Conservation (phyloP, 2,113 vertebrate genomes). For the Dromas ardeola region DNA sequence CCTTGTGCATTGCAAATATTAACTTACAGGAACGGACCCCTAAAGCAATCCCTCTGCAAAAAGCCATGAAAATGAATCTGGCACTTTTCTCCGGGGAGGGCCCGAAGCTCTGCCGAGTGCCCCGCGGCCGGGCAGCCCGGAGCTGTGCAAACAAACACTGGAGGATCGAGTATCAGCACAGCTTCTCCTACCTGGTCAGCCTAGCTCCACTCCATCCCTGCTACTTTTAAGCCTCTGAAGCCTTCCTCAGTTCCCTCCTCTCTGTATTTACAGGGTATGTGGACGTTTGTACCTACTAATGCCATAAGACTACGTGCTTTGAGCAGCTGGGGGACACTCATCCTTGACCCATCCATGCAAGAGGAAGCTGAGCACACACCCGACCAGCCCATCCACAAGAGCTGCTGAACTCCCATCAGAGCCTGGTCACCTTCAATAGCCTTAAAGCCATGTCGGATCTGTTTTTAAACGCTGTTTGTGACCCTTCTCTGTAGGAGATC, state of each 20-base stretch:
- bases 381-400: background rate
- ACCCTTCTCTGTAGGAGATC: background rate
- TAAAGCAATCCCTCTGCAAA: conserved; percentile 80
- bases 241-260: background rate
- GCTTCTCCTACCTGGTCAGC: background rate
- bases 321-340: background rate
- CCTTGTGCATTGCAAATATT: conserved; percentile 31
- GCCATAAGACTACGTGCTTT: background rate
- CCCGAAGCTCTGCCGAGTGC: conserved; percentile 72
- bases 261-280: background rate
- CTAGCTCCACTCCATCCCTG: background rate
- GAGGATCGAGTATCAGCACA: background rate
- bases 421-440: background rate
- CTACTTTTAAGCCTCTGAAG: background rate
- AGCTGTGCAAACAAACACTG: conserved; percentile 59
- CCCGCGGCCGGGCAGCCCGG: conserved; percentile 57
- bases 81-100: conserved; percentile 79
- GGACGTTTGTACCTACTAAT: background rate
- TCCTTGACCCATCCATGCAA: background rate
- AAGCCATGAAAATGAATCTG: conserved; percentile 80
- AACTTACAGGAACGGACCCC: conserved; percentile 86
- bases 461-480: background rate
- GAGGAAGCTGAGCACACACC: background rate
- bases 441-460: background rate
- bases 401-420: background rate